Percentiles rank a stretch among this genome's conserved stretches.
Conservation (phyloP, 2,888 invertebrate species). For the Barypeithes pellucidus region DNA sequence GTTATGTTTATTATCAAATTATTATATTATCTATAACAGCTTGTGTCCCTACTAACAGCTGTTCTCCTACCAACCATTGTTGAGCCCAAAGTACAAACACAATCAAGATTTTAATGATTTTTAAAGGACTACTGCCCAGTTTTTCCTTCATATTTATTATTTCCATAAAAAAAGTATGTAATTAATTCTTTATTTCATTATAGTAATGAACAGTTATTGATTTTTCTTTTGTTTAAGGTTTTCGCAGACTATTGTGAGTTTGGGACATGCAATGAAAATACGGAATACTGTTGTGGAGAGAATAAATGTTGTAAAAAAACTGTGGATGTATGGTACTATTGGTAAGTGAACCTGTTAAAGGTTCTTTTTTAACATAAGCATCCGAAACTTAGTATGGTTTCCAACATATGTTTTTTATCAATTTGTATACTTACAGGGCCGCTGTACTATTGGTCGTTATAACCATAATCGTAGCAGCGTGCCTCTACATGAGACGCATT, state of each 20-base stretch:
- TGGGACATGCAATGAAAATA: constrained; percentile 63
- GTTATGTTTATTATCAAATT: constrained; percentile 38
- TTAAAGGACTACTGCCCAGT: not conserved
- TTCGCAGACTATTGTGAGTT: constrained; percentile 65
- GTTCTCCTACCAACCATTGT: constrained; percentile 15
- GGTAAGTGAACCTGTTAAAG: constrained; percentile 59
- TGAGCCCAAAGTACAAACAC: constrained; percentile 10
- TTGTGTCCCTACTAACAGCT: not conserved
- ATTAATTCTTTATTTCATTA: not conserved
- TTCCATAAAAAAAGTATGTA: constrained; percentile 34
- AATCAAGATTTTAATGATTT: constrained; percentile 28
- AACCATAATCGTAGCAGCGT: constrained; percentile 57
- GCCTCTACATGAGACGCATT: constrained; percentile 56
- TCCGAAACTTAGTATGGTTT: no score
- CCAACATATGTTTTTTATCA: no score
- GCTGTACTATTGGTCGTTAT: constrained; percentile 62
- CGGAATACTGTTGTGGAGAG: constrained; percentile 66
- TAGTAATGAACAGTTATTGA: not conserved
- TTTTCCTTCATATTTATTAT: constrained; percentile 25
- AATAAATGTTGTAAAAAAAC: constrained; percentile 66
- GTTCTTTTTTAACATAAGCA: not conserved
- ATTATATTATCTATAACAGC: not conserved
- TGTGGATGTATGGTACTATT: constrained; percentile 65
- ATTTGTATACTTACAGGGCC: constrained; percentile 57
- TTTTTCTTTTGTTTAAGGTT: constrained; percentile 53